Evolutionary conservation across 1,140 invertebrate genomes (phyloP), one percentile per base, ranked within the genome.

Genomic region (Apis cerana): DNA sequence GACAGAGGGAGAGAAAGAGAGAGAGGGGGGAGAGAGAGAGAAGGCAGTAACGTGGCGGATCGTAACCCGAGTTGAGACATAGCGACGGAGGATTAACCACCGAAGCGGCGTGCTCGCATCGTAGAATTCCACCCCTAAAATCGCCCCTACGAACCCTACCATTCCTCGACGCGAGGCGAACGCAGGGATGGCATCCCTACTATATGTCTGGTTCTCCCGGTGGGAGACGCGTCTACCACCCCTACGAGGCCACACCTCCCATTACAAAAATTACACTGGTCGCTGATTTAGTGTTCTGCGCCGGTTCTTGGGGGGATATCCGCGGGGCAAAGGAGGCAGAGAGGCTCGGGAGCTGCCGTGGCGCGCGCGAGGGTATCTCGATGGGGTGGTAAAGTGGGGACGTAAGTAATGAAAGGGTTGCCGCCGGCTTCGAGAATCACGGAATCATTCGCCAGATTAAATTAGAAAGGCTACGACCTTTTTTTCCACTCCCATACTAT

Each of bases 371-470:
- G 85, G 80, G 75, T 68, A 80, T 80, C 64, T 54, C 72, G 80
- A 43, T 43, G 33, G 33, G 54, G 67, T n/a, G 56, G 0, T 13
- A 72, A 87, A 81, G 85, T 90, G 88, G 89, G 85, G 87, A 93
- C 87, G 90, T 94, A 94, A 94, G 93, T 94, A 94, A 94, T 94
- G 93, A 94, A 94, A 94, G 93, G 93, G 93, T 94, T 94, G 92
- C 92, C 88, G 84, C 78, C 88, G 89, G 90, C 88, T 90, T 91
- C 89, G 89, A 90, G 92, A 94, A 94, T 94, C 93, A 93, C 93
- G 94, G 92, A 94, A 94, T 94, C 93, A 94, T 94, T 94, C 93
- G 91, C 91, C 92, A 94, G 93, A 94, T 94, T 94, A 93, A 94
- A 94, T 94, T 94, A 94, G 93, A 94, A 92, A 94, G 89, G 85